phyloP scores from a whole-genome alignment of 2,888 invertebrate genomes.

The Acrocera orbiculus region DNA sequence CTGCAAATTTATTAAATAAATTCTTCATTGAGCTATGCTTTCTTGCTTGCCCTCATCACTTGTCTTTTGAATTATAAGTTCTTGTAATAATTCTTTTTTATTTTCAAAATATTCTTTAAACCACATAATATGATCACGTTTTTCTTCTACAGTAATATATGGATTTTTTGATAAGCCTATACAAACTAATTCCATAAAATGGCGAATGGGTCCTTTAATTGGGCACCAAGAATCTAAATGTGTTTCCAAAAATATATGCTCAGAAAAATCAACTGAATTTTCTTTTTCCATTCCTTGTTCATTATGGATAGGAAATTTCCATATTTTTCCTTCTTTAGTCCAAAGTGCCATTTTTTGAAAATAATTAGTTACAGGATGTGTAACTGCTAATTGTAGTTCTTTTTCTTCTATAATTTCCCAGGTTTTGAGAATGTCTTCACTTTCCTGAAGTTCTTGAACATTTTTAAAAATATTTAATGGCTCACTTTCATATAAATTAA shows the following conservation, averaged over 20 bases:
- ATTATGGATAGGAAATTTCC: slow-evolving; percentile 95
- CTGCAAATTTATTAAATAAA: too few relatives aligned
- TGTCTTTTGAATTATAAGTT: slow-evolving; percentile 19
- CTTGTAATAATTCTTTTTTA: slow-evolving; percentile 50
- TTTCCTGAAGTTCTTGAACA: slow-evolving; percentile 12
- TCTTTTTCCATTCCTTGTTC: slow-evolving; percentile 66
- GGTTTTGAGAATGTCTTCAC: slow-evolving; percentile 34
- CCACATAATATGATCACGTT: slow-evolving; percentile 80
- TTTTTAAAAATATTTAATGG: slow-evolving; percentile 45
- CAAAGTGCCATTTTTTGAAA: slow-evolving; percentile 86
- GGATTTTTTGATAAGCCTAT: slow-evolving; percentile 89
- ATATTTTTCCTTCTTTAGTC: slow-evolving; percentile 88
- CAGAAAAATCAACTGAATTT: slow-evolving; percentile 63
- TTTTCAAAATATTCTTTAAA: slow-evolving; percentile 74
- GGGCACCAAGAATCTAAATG: slow-evolving; percentile 84
- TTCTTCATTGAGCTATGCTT: too few relatives aligned
- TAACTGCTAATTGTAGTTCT: slow-evolving; percentile 46
- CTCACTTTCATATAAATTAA: slow-evolving; percentile 44
- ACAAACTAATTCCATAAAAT: slow-evolving; percentile 95
- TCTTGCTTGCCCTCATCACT: too few relatives aligned
- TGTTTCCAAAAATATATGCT: slow-evolving; percentile 84
- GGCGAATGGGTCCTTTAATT: slow-evolving; percentile 69
- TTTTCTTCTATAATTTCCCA: slow-evolving; percentile 51
- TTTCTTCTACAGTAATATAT: slow-evolving; percentile 71
- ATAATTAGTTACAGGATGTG: slow-evolving; percentile 66